Percentiles rank a stretch among this genome's conserved stretches.
These are phyloP conservation scores for Cynopterus brachyotis DNA, from an alignment of 2,113 vertebrate genomes.

Conservation along the genomic window DNA sequence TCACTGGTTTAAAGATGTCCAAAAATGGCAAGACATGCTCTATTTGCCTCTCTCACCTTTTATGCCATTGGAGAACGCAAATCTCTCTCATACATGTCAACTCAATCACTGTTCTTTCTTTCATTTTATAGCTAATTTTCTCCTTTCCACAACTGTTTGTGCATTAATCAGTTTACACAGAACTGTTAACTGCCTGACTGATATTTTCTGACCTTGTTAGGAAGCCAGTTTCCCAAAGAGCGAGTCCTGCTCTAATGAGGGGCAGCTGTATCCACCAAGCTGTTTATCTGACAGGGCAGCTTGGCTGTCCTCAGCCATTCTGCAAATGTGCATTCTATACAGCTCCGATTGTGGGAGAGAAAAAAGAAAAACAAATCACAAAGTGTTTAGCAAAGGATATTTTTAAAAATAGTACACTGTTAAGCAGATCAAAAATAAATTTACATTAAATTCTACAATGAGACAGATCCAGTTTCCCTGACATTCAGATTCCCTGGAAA, in stretches of 20 bases:
- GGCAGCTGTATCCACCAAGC: neutral
- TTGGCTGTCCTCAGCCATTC: neutral
- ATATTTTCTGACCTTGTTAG: neutral
- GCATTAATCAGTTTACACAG: neutral
- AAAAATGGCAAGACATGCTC: neutral
- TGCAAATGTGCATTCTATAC: neutral
- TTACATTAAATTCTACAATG: conserved; percentile 8
- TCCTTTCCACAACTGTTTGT: neutral
- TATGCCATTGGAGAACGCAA: neutral
- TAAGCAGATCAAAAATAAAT: neutral
- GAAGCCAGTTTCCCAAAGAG: neutral
- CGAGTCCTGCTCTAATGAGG: neutral
- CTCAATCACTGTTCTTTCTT: neutral
- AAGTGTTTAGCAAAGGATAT: neutral
- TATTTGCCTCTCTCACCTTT: neutral
- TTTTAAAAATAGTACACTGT: neutral
- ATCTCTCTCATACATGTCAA: neutral
- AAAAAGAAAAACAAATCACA: neutral
- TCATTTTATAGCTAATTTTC: neutral
- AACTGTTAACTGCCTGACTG: neutral
- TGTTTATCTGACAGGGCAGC: neutral
- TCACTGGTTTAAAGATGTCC: neutral
- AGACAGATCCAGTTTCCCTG: neutral
- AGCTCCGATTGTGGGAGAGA: neutral
- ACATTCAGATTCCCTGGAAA: neutral